A percentile compares a stretch with the other conserved stretches of the same genome.
These are phyloP conservation scores for Meliscaeva auricollis DNA, from an alignment of 2,888 invertebrate species.

Conservation along the genomic window DNA sequence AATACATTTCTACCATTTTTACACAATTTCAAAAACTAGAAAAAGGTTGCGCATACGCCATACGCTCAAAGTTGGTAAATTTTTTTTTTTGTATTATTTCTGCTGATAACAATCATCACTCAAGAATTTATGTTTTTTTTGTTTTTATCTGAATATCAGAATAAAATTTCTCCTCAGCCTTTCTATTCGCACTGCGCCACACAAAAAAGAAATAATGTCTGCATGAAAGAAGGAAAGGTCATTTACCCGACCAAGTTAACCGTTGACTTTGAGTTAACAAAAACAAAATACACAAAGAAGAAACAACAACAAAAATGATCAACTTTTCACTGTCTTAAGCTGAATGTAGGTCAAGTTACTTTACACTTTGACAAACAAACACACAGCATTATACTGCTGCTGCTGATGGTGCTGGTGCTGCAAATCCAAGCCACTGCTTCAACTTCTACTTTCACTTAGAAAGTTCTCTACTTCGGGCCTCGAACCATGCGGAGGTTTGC, in stretches of 20 bases:
- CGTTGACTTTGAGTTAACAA: slow-evolving; percentile 35
- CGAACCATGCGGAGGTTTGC: slow-evolving; percentile 51
- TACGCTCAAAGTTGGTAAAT: neutral
- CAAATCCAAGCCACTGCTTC: slow-evolving; percentile 29
- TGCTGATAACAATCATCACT: slow-evolving; percentile 6
- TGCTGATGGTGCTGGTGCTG: neutral
- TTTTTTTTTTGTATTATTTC: neutral
- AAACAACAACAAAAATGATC: slow-evolving; percentile 25
- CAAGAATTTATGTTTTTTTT: slow-evolving; percentile 6
- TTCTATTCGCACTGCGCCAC: slow-evolving; percentile 27
- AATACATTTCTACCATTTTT: neutral
- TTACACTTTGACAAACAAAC: slow-evolving; percentile 57
- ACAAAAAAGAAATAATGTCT: neutral
- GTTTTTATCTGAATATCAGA: neutral
- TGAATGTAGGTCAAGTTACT: slow-evolving; percentile 70
- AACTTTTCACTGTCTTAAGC: slow-evolving; percentile 46
- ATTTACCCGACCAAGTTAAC: slow-evolving; percentile 53
- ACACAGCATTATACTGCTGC: slow-evolving; percentile 23
- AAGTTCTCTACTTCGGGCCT: slow-evolving; percentile 69
- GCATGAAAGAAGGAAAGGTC: slow-evolving; percentile 29
- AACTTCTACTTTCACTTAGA: slow-evolving; percentile 76
- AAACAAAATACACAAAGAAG: neutral
- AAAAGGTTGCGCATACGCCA: slow-evolving; percentile 62
- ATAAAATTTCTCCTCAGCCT: slow-evolving; percentile 53
- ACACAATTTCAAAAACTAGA: neutral